phyloP scores from a whole-genome alignment of 2,797 vertebrate species.

The Vipera ursinii region DNA sequence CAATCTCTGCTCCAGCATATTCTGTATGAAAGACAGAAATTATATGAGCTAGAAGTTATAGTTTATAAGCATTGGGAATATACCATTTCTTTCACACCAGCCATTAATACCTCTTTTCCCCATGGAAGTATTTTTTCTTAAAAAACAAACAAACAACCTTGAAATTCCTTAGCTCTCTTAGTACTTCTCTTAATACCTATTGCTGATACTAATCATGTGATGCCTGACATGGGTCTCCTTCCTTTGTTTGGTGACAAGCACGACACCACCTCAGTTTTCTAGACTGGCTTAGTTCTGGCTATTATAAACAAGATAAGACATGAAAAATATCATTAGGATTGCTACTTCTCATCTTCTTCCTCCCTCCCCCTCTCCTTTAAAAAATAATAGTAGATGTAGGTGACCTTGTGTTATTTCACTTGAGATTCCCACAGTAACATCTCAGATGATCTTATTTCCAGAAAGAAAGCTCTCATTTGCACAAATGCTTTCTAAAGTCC shows the following conservation, averaged over 20 bases:
- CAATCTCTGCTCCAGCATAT: neutral
- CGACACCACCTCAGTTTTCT: neutral
- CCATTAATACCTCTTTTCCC: neutral
- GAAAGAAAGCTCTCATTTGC: neutral
- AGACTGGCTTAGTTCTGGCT: neutral
- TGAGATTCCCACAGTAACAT: neutral
- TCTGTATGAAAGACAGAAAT: neutral
- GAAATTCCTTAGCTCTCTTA: neutral
- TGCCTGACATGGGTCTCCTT: neutral
- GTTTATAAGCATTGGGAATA: neutral
- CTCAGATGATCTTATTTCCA: neutral
- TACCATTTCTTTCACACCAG: neutral
- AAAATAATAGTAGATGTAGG: neutral
- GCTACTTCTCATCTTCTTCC: neutral
- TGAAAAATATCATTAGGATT: neutral
- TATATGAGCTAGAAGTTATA: neutral
- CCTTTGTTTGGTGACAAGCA: neutral
- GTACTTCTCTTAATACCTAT: neutral
- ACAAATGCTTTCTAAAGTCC: neutral
- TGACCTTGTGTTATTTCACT: neutral
- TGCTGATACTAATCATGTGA: neutral
- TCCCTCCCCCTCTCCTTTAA: neutral
- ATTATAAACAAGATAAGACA: neutral
- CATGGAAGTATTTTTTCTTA: neutral
- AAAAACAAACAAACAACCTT: neutral